Evolutionary conservation across 2,888 invertebrate genomes (phyloP).

Genomic region (Chironomus riparius): DNA sequence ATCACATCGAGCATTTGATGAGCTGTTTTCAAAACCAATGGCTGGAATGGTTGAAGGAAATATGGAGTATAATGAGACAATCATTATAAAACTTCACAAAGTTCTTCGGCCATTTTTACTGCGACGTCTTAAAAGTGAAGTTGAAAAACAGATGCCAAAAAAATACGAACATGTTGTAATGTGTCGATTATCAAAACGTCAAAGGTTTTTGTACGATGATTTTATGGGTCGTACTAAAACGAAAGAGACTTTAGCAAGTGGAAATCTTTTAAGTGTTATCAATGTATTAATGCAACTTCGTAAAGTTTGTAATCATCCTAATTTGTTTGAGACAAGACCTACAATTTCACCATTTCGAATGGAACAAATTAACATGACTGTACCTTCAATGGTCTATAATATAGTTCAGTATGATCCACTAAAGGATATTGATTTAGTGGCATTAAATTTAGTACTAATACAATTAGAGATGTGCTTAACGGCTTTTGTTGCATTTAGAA

Average conservation of each 20-base stretch:
- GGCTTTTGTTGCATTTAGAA: constrained; percentile 78
- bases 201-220: constrained; percentile 96
- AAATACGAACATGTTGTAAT: constrained; percentile 93
- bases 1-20: constrained; percentile 91
- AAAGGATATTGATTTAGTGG: constrained; percentile 57
- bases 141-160: constrained; percentile 94
- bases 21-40: constrained; percentile 97
- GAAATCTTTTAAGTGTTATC: constrained; percentile 90
- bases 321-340: constrained; percentile 93
- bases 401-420: constrained; percentile 65
- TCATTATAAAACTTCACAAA: constrained; percentile 84
- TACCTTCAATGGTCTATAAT: constrained; percentile 63
- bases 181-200: constrained; percentile 90
- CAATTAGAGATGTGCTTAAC: constrained; percentile 60
- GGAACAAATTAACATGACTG: constrained; percentile 60
- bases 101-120: constrained; percentile 89
- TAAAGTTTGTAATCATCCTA: constrained; percentile 97
- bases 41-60: constrained; percentile 93
- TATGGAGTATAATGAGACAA: constrained; percentile 80
- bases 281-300: constrained; percentile 95
- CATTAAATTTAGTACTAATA: constrained; percentile 54
- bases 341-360: constrained; percentile 89
- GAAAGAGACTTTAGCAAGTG: constrained; percentile 82
- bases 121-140: constrained; percentile 85
- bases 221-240: constrained; percentile 97